phyloP scores from a whole-genome alignment of 1,140 invertebrate genomes.

The Dolichoris vasculosae region DNA sequence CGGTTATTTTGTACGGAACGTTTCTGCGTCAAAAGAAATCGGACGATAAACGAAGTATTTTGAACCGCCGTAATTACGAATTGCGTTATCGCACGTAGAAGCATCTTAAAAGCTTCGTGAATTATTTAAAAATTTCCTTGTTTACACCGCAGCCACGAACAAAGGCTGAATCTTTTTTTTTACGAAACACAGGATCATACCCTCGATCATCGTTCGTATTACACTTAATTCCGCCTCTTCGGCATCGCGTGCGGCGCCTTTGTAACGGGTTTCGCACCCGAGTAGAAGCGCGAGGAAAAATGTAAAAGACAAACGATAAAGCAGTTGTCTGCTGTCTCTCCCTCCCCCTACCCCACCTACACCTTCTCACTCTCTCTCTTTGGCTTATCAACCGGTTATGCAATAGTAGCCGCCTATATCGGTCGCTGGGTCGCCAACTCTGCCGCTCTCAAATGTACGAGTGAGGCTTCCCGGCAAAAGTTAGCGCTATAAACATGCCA shows the following conservation, averaged over 20 bases:
- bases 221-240: too few species aligned
- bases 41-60: too few species aligned
- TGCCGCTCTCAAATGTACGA: neutral
- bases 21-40: too few species aligned
- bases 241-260: neutral
- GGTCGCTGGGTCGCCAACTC: constrained; percentile 57
- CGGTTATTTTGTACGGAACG: too few species aligned
- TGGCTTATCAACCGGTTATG: constrained; percentile 60
- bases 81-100: too few species aligned
- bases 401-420: constrained; percentile 58
- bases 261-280: constrained; percentile 1
- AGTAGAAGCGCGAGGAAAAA: constrained; percentile 2
- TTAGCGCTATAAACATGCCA: neutral
- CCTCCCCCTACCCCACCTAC: neutral
- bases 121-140: too few species aligned
- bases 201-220: too few species aligned
- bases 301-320: constrained; percentile 11
- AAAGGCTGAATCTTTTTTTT: too few species aligned
- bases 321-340: neutral
- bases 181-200: too few species aligned
- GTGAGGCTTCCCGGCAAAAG: neutral
- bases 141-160: too few species aligned
- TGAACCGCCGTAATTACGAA: too few species aligned
- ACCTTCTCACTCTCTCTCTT: constrained; percentile 37
- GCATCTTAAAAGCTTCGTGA: too few species aligned